Evolutionary conservation across 2,888 invertebrate species (phyloP).

Genomic region (Tetanocera ferruginea): DNA sequence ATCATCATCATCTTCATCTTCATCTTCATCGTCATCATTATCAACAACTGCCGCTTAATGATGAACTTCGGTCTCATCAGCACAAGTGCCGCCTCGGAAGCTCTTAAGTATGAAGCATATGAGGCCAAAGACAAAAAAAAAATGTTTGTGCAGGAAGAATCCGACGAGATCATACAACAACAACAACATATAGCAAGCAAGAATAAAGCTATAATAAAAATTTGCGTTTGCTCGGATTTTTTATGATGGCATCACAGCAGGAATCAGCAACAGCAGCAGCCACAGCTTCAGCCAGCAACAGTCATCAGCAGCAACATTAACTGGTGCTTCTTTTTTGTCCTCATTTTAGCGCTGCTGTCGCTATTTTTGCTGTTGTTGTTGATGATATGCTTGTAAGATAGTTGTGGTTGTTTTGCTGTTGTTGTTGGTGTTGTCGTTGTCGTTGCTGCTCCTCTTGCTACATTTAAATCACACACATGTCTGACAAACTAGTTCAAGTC

Average conservation of each 20-base stretch:
- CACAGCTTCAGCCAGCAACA: not conserved
- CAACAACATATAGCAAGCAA: not conserved
- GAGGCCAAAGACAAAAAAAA: slow-evolving; percentile 22
- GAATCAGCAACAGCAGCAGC: not conserved
- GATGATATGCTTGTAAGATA: not conserved
- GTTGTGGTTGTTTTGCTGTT: not conserved
- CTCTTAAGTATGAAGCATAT: slow-evolving; percentile 20
- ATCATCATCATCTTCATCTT: slow-evolving; percentile 42
- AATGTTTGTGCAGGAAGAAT: slow-evolving; percentile 8
- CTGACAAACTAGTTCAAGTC: slow-evolving; percentile 36
- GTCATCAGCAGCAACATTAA: slow-evolving; percentile 13
- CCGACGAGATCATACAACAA: not conserved
- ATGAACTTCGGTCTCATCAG: slow-evolving; percentile 47
- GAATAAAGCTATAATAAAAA: slow-evolving; percentile 25
- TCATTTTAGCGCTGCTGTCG: not conserved
- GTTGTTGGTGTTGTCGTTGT: not conserved
- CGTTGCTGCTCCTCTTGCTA: not conserved
- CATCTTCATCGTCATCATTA: slow-evolving; percentile 24
- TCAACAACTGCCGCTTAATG: slow-evolving; percentile 40
- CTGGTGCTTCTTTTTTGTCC: slow-evolving; percentile 10
- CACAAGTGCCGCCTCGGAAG: slow-evolving; percentile 31
- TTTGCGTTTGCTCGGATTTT: slow-evolving; percentile 23
- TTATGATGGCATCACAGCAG: slow-evolving; percentile 11
- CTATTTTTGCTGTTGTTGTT: slow-evolving; percentile 11
- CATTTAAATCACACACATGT: slow-evolving; percentile 14